A percentile compares a stretch with the other conserved stretches of the same genome.
Conservation (phyloP, 2,113 vertebrate species). For the Poicephalus gulielmi region DNA sequence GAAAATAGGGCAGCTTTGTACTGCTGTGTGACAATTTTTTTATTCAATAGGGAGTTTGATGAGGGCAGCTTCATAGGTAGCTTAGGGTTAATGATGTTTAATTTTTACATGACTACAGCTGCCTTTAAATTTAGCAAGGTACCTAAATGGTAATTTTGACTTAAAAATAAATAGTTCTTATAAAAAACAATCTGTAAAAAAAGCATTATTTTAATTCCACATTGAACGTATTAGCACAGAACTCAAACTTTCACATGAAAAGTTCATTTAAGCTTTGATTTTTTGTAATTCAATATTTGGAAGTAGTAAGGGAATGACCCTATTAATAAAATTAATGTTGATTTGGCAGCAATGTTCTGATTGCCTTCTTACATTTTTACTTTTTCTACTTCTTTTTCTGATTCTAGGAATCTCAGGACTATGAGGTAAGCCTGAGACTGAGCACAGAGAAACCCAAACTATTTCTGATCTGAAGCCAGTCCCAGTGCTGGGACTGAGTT, state of each 20-base stretch:
- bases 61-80: neutral
- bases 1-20: neutral
- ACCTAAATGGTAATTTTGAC: neutral
- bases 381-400: neutral
- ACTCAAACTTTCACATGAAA: neutral
- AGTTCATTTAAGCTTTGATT: neutral
- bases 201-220: neutral
- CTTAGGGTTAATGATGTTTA: constrained; percentile 5
- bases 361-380: neutral
- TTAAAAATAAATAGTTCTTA: neutral
- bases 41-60: neutral
- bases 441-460: neutral
- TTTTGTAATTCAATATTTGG: neutral
- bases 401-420: neutral
- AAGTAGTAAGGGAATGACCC: neutral
- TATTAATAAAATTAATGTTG: neutral
- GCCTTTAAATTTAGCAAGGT: neutral
- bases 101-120: neutral
- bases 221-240: neutral
- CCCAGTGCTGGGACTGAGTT: neutral
- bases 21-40: neutral
- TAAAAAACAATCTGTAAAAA: neutral
- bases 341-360: neutral
- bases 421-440: neutral
- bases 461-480: neutral